Percentiles rank a stretch among this genome's conserved stretches.
phyloP scores from a whole-genome alignment of 1,140 invertebrate species.

The Wasmannia auropunctata region DNA sequence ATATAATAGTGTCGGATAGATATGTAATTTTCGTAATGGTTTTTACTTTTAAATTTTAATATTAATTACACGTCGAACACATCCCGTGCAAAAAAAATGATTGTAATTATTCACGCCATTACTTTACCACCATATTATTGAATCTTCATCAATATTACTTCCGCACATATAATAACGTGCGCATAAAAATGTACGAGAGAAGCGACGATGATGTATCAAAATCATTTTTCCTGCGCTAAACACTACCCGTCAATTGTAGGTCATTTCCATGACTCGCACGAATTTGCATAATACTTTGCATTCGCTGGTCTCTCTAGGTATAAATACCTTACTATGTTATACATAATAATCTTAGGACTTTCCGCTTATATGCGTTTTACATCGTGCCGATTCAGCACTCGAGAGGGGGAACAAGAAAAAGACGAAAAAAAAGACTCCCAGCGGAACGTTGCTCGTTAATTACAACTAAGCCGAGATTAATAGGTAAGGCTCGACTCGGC shows the following conservation, averaged over 20 bases:
- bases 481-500: slow-evolving; percentile 69
- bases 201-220: neutral
- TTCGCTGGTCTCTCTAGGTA: neutral
- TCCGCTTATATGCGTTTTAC: neutral
- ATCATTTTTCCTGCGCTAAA: slow-evolving; percentile 3
- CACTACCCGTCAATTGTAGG: neutral
- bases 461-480: slow-evolving; percentile 77
- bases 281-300: slow-evolving; percentile 21
- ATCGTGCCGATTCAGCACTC: neutral
- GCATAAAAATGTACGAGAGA: neutral
- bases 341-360: slow-evolving; percentile 19
- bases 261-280: neutral
- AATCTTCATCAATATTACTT: neutral
- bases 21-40: neutral
- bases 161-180: neutral
- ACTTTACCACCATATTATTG: neutral
- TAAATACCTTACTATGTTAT: slow-evolving; percentile 7
- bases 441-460: slow-evolving; percentile 70
- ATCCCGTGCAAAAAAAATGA: neutral
- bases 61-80: neutral
- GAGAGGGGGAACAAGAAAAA: slow-evolving; percentile 3
- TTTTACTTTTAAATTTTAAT: neutral
- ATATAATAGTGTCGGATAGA: neutral
- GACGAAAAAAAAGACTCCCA: neutral
- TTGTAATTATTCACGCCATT: neutral